Percentiles rank a stretch among this genome's conserved stretches.
phyloP scores from a whole-genome alignment of 2,113 vertebrate genomes.

The Cercopithecus mona region DNA sequence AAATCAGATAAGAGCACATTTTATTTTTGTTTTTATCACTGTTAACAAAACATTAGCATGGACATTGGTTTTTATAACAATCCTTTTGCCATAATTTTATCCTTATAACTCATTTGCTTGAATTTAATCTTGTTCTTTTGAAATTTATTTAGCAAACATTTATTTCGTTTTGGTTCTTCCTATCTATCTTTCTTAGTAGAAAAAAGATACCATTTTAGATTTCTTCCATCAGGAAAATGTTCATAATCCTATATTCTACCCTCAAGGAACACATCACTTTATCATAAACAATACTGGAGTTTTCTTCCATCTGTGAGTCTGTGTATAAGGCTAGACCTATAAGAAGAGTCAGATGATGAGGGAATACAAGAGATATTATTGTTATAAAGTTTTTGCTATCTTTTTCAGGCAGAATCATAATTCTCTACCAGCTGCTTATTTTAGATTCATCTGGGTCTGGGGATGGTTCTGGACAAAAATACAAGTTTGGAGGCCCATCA shows the following conservation, averaged over 20 bases:
- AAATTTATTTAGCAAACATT: neutral
- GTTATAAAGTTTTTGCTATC: neutral
- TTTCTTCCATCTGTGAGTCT: neutral
- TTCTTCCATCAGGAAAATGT: neutral
- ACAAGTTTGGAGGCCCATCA: neutral
- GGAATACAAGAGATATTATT: neutral
- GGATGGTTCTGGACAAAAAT: neutral
- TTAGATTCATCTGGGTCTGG: neutral
- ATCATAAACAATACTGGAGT: neutral
- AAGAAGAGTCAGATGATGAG: neutral
- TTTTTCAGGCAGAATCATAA: neutral
- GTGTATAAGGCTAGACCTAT: neutral
- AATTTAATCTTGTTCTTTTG: neutral
- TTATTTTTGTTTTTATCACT: neutral
- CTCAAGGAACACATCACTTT: neutral
- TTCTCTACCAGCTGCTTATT: neutral
- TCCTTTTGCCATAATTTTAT: neutral
- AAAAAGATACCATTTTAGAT: neutral
- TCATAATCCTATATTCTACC: neutral
- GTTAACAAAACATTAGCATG: neutral
- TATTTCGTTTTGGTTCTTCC: neutral
- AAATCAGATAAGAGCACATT: neutral
- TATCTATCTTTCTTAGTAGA: neutral
- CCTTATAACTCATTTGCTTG: neutral
- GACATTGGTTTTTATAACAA: neutral